phyloP scores from a whole-genome alignment of 1,140 invertebrate genomes.

The Nasonia giraulti region DNA sequence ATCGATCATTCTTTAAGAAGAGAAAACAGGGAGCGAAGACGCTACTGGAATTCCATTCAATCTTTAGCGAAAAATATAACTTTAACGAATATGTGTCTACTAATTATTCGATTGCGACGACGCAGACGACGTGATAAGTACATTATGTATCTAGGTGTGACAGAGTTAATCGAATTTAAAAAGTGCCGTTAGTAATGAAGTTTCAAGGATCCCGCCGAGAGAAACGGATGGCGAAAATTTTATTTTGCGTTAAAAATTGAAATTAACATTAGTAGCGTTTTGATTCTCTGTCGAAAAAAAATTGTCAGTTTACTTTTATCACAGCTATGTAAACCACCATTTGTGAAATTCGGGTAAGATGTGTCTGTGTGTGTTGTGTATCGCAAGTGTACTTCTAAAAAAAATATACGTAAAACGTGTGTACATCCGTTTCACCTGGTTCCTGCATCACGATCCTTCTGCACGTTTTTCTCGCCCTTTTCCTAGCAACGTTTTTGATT shows the following conservation, averaged over 20 bases:
- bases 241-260: conserved; percentile 1
- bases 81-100: neutral
- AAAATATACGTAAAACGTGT: conserved; percentile 31
- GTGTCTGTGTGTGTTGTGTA: neutral
- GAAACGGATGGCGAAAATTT: neutral
- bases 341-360: conserved; percentile 22
- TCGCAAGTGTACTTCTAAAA: conserved; percentile 9
- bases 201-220: neutral
- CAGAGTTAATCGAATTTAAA: neutral
- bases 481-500: conserved; percentile 17
- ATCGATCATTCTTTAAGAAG: conserved; percentile 12
- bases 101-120: neutral
- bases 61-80: conserved; percentile 6
- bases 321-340: conserved; percentile 47
- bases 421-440: neutral
- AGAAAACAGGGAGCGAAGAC: conserved; percentile 16
- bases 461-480: neutral
- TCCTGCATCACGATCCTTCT: neutral
- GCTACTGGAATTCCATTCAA: conserved; percentile 11
- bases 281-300: conserved; percentile 27
- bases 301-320: conserved; percentile 42
- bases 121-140: neutral
- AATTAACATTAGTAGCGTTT: conserved; percentile 16
- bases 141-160: neutral
- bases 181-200: neutral